Percentiles rank a stretch among this genome's conserved stretches.
Conservation (phyloP, 2,113 vertebrate genomes). For the Peromyscus maniculatus region DNA sequence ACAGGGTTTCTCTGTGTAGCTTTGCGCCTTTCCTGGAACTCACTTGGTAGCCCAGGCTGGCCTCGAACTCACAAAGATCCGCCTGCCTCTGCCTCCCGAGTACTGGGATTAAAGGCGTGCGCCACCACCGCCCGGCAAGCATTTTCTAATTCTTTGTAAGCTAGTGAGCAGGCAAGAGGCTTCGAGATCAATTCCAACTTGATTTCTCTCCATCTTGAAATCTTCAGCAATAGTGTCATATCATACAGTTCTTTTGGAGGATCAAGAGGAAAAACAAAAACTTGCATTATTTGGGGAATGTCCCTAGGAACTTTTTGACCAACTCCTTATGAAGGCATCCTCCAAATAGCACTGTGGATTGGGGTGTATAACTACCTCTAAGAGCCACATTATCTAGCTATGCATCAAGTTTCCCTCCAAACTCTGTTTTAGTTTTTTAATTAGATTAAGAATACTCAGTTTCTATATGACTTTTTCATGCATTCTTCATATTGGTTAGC, state of each 20-base stretch:
- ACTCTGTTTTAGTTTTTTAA: background rate
- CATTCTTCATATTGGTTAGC: background rate
- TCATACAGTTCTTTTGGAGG: background rate
- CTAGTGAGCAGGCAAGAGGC: background rate
- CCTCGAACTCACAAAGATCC: no score
- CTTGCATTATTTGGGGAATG: background rate
- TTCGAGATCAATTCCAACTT: background rate
- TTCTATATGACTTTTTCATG: background rate
- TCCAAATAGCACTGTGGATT: background rate
- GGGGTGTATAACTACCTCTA: background rate
- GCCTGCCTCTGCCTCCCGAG: no score
- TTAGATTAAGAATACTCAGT: background rate
- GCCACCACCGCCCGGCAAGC: no score
- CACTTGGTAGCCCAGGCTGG: no score
- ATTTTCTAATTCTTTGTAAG: background rate
- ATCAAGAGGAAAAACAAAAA: background rate
- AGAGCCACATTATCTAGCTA: background rate
- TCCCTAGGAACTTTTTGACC: background rate
- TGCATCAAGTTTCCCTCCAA: background rate
- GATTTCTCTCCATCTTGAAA: background rate
- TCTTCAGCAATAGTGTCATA: background rate
- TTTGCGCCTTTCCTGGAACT: no score
- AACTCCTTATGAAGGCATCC: background rate
- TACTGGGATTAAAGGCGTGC: no score
- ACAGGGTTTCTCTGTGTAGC: no score